phyloP scores from a whole-genome alignment of 1,140 invertebrate genomes.

The Lasaia peninsularis region DNA sequence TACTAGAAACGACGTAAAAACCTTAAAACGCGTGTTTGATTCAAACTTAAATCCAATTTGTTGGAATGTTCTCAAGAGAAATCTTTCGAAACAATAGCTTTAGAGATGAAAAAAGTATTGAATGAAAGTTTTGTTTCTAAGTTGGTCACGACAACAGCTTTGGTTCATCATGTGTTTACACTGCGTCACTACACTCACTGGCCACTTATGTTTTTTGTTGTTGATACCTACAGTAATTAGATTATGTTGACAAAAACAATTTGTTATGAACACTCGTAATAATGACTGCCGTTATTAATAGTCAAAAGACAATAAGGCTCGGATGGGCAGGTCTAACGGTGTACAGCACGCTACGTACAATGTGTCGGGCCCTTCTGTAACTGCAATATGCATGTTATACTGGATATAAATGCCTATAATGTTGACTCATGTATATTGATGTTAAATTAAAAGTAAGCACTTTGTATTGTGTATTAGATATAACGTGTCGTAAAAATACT shows the following conservation, averaged over 20 bases:
- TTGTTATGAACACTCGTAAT: not conserved
- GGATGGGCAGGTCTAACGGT: conserved; percentile 56
- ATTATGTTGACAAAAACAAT: not conserved
- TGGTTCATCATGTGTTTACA: not conserved
- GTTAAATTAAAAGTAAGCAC: not conserved
- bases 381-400: not conserved
- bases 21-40: conserved; percentile 39
- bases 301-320: conserved; percentile 64
- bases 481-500: no score
- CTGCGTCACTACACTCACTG: not conserved
- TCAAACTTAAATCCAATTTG: conserved; percentile 71
- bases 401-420: not conserved
- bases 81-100: conserved; percentile 46
- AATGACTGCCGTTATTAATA: conserved; percentile 54
- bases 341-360: conserved; percentile 50
- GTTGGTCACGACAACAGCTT: not conserved
- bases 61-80: conserved; percentile 61
- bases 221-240: not conserved
- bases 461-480: not conserved
- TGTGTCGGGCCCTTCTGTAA: not conserved
- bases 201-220: not conserved
- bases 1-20: conserved; percentile 33
- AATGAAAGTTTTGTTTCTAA: conserved; percentile 17
- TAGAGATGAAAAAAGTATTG: conserved; percentile 19
- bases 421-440: no score